phyloP scores from a whole-genome alignment of 2,113 vertebrate species.

The Speoplatyrhinus poulsoni region DNA sequence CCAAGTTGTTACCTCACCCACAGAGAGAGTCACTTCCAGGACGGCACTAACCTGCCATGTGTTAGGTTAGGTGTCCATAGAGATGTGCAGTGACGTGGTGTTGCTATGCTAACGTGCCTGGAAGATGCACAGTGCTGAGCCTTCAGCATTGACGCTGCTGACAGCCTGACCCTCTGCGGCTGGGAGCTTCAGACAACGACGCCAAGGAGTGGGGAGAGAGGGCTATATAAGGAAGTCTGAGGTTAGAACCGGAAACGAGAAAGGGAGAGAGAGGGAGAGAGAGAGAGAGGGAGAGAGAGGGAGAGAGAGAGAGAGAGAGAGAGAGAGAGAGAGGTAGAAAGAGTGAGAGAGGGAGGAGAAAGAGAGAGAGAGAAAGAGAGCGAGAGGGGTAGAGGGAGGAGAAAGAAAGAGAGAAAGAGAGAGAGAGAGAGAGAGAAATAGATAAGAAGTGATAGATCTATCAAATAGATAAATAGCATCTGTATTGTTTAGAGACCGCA shows the following conservation, averaged over 20 bases:
- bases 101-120: slow-evolving; percentile 4
- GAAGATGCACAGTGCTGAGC: background rate
- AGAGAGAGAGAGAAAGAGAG: too few relatives aligned
- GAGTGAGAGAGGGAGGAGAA: too few relatives aligned
- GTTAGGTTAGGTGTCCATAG: slow-evolving; percentile 42
- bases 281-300: too few relatives aligned
- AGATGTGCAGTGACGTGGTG: slow-evolving; percentile 13
- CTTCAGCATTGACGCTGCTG: slow-evolving; percentile 17
- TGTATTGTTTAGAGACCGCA: too few relatives aligned
- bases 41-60: background rate
- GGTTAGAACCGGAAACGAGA: background rate
- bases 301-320: too few relatives aligned
- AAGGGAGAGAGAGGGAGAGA: too few relatives aligned
- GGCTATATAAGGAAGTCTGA: slow-evolving; percentile 71
- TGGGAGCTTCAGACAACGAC: slow-evolving; percentile 8
- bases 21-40: slow-evolving; percentile 21
- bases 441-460: too few relatives aligned
- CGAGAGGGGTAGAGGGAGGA: too few relatives aligned
- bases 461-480: too few relatives aligned
- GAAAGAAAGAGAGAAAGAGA: too few relatives aligned
- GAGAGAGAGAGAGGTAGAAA: too few relatives aligned
- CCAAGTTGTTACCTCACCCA: slow-evolving; percentile 3
- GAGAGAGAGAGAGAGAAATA: too few relatives aligned
- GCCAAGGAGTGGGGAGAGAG: slow-evolving; percentile 10
- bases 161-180: background rate